Percentiles rank a stretch among this genome's conserved stretches.
Conservation (phyloP, 1,140 invertebrate species). For the Amyelois transitella region DNA sequence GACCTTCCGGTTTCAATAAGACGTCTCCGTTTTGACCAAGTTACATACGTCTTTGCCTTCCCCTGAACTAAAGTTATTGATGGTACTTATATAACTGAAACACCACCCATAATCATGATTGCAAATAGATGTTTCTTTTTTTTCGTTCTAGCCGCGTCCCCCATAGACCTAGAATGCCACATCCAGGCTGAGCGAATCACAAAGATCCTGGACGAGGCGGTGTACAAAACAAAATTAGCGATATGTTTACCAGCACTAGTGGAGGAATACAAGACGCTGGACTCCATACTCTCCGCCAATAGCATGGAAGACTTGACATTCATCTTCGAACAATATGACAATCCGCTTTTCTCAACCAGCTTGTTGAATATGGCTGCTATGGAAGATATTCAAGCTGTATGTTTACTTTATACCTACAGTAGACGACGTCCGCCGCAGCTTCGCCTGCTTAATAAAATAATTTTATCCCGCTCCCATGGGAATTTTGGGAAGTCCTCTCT, state of each 20-base stretch:
- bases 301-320: constrained; percentile 61
- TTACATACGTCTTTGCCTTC: too few relatives aligned
- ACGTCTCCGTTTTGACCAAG: too few relatives aligned
- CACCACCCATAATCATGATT: too few relatives aligned
- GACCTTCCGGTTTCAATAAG: too few relatives aligned
- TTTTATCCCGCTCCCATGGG: too few relatives aligned
- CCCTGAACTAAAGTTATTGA: too few relatives aligned
- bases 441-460: too few relatives aligned
- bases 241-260: constrained; percentile 54
- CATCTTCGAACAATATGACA: constrained; percentile 65
- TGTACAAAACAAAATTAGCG: constrained; percentile 60
- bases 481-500: too few relatives aligned
- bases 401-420: too few relatives aligned
- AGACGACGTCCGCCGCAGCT: too few relatives aligned
- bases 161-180: constrained; percentile 65
- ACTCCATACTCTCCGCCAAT: constrained; percentile 30
- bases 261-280: constrained; percentile 49
- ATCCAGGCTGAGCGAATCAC: constrained; percentile 68
- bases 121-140: neutral
- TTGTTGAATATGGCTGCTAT: constrained; percentile 52
- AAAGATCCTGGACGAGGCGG: constrained; percentile 59
- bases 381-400: constrained; percentile 57
- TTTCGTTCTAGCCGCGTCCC: constrained; percentile 52
- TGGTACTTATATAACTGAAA: too few relatives aligned
- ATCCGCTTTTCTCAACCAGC: constrained; percentile 52